Percentiles rank a stretch among this genome's conserved stretches.
These are phyloP conservation scores for Antheraea assamensis DNA, from an alignment of 2,888 invertebrate species.

Conservation along the genomic window DNA sequence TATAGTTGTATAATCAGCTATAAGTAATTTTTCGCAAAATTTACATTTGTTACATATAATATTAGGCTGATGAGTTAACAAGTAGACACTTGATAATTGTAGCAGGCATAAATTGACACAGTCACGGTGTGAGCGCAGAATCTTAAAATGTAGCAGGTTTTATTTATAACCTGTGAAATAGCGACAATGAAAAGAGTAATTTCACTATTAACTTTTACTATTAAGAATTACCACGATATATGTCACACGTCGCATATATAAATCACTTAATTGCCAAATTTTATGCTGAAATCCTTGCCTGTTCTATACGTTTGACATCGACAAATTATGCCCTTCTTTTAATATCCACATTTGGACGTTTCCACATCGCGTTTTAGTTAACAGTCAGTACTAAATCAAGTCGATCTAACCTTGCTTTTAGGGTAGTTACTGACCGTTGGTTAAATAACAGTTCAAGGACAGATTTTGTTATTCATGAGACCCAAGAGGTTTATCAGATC, in stretches of 20 bases:
- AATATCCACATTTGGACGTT: conserved; percentile 20
- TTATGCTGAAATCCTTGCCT: background rate
- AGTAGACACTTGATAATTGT: too few relatives aligned
- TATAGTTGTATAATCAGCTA: too few relatives aligned
- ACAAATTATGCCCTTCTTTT: conserved; percentile 16
- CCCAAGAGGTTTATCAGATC: conserved; percentile 67
- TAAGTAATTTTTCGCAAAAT: too few relatives aligned
- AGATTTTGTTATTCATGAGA: conserved; percentile 65
- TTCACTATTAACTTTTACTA: too few relatives aligned
- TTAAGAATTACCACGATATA: background rate
- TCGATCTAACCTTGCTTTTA: conserved; percentile 57
- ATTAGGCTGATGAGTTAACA: too few relatives aligned
- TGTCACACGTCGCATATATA: too few relatives aligned
- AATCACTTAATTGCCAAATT: background rate
- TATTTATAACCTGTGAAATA: too few relatives aligned
- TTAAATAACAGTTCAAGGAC: conserved; percentile 63
- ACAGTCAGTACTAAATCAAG: conserved; percentile 31
- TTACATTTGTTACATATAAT: too few relatives aligned
- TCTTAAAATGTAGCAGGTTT: too few relatives aligned
- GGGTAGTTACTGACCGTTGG: conserved; percentile 42
- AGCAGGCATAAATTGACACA: too few relatives aligned
- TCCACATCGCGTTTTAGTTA: conserved; percentile 14
- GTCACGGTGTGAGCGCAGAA: too few relatives aligned
- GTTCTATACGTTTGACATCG: background rate
- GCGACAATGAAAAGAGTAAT: too few relatives aligned